Evolutionary conservation across 2,888 invertebrate species (phyloP).

Genomic region (Eulithis prunata): DNA sequence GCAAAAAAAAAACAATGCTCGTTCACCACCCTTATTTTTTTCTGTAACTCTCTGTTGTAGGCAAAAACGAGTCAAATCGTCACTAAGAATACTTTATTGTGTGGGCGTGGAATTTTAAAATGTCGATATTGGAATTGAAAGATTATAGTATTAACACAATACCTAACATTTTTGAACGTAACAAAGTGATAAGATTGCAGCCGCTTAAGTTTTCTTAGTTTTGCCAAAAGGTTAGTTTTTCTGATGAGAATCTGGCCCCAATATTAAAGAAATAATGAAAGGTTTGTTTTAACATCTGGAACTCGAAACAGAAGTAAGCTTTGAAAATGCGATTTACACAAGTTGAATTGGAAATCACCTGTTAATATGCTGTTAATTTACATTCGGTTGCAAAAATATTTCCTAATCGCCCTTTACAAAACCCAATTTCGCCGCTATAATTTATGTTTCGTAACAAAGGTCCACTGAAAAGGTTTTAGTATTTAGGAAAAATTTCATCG

Average conservation of each 20-base stretch:
- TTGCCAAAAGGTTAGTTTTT: neutral
- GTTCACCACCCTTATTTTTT: conserved; percentile 22
- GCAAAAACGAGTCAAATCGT: conserved; percentile 16
- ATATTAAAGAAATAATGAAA: neutral
- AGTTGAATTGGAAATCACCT: conserved; percentile 1
- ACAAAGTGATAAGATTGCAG: neutral
- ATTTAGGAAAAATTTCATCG: conserved; percentile 30
- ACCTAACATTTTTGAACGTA: neutral
- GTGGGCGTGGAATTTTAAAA: conserved; percentile 6
- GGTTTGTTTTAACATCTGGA: neutral
- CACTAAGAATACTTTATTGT: conserved; percentile 20
- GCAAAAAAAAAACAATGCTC: too few species aligned
- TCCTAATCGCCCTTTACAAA: conserved; percentile 30
- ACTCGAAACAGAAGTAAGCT: neutral
- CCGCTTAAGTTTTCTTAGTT: neutral
- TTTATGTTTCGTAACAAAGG: conserved; percentile 38
- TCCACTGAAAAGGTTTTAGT: conserved; percentile 34
- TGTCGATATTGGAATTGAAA: conserved; percentile 11
- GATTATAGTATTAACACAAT: conserved; percentile 8
- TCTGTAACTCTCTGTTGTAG: conserved; percentile 19
- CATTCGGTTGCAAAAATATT: conserved; percentile 21
- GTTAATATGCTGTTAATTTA: conserved; percentile 6
- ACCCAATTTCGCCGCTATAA: conserved; percentile 35
- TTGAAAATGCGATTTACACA: neutral
- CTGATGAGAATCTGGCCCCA: neutral